Evolutionary conservation across 2,797 vertebrate species (phyloP).

Genomic region (Sardinella longiceps): DNA sequence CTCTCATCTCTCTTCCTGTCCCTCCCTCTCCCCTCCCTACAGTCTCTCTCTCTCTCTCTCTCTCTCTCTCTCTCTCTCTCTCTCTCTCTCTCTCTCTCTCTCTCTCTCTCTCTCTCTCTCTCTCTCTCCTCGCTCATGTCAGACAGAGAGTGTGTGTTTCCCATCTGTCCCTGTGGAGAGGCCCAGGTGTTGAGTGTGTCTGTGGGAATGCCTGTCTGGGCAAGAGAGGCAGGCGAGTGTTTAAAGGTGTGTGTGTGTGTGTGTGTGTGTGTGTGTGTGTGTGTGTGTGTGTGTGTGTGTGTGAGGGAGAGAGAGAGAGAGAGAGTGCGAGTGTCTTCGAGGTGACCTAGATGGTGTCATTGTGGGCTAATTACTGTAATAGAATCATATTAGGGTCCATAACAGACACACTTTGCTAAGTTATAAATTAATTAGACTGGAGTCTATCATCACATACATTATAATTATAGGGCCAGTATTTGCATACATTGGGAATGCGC

Average conservation of each 20-base stretch:
- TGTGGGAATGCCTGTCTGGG: constrained; percentile 28
- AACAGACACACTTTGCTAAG: constrained; percentile 83
- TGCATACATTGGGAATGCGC: constrained; percentile 76
- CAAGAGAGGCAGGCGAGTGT: constrained; percentile 2
- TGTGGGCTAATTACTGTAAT: constrained; percentile 85
- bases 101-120: background rate
- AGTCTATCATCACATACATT: constrained; percentile 84
- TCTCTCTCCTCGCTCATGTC: constrained; percentile 1
- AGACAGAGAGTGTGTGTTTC: constrained; percentile 27
- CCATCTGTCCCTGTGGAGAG: constrained; percentile 14
- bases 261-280: constrained; percentile 23
- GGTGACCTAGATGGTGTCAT: constrained; percentile 85
- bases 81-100: background rate
- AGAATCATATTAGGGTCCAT: constrained; percentile 85
- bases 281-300: constrained; percentile 55
- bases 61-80: background rate
- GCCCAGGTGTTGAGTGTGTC: constrained; percentile 47
- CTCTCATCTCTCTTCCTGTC: background rate
- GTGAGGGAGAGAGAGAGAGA: background rate
- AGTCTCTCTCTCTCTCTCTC: background rate
- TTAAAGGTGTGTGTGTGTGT: constrained; percentile 26
- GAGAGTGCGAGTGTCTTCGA: constrained; percentile 45
- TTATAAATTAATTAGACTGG: constrained; percentile 85
- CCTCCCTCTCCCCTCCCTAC: background rate
- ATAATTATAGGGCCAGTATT: constrained; percentile 81